Evolutionary conservation across 2,113 vertebrate species (phyloP).

Genomic region (Alethe diademata): DNA sequence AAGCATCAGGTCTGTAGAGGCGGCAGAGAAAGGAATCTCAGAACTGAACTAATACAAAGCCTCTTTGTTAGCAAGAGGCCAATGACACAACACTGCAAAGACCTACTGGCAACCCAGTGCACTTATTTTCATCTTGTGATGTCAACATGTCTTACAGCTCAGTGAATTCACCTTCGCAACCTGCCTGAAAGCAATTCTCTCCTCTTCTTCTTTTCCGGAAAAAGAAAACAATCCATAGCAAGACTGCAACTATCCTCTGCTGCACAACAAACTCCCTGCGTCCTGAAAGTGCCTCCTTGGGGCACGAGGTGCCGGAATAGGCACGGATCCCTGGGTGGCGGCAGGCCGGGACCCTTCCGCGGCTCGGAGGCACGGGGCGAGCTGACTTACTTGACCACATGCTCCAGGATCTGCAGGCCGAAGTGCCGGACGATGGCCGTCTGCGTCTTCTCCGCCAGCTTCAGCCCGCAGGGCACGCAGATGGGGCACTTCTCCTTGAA

Average conservation of each 20-base stretch:
- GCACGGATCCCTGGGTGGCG: neutral
- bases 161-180: neutral
- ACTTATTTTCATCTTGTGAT: neutral
- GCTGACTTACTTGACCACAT: constrained; percentile 92
- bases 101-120: neutral
- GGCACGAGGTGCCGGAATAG: accelerated
- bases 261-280: accelerated
- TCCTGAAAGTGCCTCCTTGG: neutral
- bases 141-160: accelerated
- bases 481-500: constrained; percentile 94
- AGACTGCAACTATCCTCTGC: neutral
- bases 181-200: neutral
- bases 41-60: constrained; percentile 5
- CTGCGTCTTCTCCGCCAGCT: constrained; percentile 89
- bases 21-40: neutral
- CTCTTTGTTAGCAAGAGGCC: neutral
- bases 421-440: constrained; percentile 92
- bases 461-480: constrained; percentile 92
- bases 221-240: neutral
- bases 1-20: neutral
- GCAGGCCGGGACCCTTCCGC: too few relatives aligned
- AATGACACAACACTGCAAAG: neutral
- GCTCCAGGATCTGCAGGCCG: constrained; percentile 95
- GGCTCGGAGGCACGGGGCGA: accelerated
- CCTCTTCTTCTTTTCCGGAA: neutral